These are phyloP conservation scores for Corythornis leucogaster DNA, from an alignment of 2,797 vertebrate genomes.

Conservation along the genomic window DNA sequence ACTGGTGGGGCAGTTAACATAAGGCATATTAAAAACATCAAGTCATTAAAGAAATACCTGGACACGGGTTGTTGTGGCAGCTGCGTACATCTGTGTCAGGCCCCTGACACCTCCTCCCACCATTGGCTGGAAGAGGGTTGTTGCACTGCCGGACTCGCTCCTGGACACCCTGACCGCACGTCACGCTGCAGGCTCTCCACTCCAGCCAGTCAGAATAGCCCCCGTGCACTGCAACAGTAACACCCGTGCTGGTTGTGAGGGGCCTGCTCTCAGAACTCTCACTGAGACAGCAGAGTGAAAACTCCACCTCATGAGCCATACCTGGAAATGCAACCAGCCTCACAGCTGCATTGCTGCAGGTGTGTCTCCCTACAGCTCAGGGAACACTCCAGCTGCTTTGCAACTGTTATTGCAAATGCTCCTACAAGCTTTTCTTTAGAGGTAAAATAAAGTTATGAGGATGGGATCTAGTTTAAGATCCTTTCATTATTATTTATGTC, in stretches of 20 bases:
- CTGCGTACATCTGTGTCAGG: constrained; percentile 78
- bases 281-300: not conserved
- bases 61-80: constrained; percentile 89
- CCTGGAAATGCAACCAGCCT: not conserved
- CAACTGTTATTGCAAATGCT: not conserved
- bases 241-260: not conserved
- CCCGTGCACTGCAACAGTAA: constrained; percentile 85
- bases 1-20: not conserved
- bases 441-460: not conserved
- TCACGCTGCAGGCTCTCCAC: constrained; percentile 90
- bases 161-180: constrained; percentile 89
- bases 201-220: constrained; percentile 91
- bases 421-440: not conserved
- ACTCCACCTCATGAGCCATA: not conserved
- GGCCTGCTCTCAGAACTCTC: not conserved
- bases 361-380: not conserved
- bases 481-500: not conserved
- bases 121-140: constrained; percentile 91
- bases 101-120: constrained; percentile 86
- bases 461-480: not conserved
- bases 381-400: not conserved
- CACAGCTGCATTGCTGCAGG: not conserved
- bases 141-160: constrained; percentile 89
- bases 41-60: constrained; percentile 80
- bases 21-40: not conserved